Evolutionary conservation across 2,797 vertebrate species (phyloP), one percentile per base, ranked within the genome.

Genomic region (Chrysocyon brachyurus): DNA sequence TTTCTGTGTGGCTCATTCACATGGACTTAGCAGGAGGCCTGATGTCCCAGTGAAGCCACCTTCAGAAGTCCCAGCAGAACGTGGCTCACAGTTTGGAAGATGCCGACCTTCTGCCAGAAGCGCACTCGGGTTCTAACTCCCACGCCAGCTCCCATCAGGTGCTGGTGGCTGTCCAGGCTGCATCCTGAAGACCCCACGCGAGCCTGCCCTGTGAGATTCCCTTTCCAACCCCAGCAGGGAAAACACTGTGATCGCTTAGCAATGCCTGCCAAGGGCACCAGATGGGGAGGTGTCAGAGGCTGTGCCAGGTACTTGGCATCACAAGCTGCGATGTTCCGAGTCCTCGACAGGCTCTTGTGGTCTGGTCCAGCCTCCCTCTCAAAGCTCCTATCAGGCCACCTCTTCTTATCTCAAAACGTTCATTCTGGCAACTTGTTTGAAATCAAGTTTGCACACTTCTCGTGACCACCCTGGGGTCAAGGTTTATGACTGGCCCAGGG

Each of bases 131-230:
- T 4, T 36, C 66, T 10, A 19, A 12, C 17, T 52, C 3, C 40
- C 21, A 8, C 2, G 64, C 49, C 52, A 15, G 0, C 0, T 16
- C 59, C 56, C 9, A 33, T 11, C 26, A 6, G 1, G 14, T 0
- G 82, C 5, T 0, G 8, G 33, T 2, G 26, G 24, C 68, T 12
- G n/a, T 6, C 26, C 1, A 17, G 40, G 15, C 33, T 8, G 1
- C 46, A 4, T 26, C 56, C 63, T 8, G 57, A 36, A 31, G 15
- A 40, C 9, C 15, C 72, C 31, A 33, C n/a, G 0, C 10, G 56
- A 26, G 56, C 7, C 4, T 15, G 12, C 4, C 28, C 21, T 0
- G 9, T 1, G 31, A 4, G 5, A 49, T 8, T 56, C 52, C 14
- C 9, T 56, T 8, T 64, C 21, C 49, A 11, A 12, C 52, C 12